Evolutionary conservation across 2,888 invertebrate genomes (phyloP).

Genomic region (Hoplodrina ambigua): DNA sequence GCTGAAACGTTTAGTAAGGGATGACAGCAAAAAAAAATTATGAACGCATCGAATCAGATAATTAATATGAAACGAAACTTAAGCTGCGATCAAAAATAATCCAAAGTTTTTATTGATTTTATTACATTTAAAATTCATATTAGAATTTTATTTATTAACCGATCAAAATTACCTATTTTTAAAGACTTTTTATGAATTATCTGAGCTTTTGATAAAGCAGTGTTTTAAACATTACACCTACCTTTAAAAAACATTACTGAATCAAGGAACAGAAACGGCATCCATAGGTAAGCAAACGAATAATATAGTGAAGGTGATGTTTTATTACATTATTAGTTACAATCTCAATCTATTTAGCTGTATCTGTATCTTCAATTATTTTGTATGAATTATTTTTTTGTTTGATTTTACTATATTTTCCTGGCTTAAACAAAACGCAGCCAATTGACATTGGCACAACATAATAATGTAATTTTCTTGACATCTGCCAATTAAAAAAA

Average conservation of each 20-base stretch:
- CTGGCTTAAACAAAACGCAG: constrained; percentile 42
- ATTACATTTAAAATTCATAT: neutral
- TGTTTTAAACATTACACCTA: too few species aligned
- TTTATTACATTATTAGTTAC: too few species aligned
- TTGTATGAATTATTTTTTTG: too few species aligned
- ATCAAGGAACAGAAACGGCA: too few species aligned
- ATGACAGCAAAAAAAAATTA: constrained; percentile 72
- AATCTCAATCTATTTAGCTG: too few species aligned
- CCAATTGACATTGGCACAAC: neutral
- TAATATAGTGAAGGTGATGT: too few species aligned
- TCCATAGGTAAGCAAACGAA: too few species aligned
- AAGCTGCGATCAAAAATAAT: constrained; percentile 21
- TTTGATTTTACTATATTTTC: neutral
- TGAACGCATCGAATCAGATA: constrained; percentile 38
- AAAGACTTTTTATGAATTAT: neutral
- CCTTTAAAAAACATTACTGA: too few species aligned
- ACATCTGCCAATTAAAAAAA: neutral
- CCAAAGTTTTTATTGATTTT: neutral
- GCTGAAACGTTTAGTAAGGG: constrained; percentile 75
- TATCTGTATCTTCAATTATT: neutral
- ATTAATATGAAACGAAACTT: constrained; percentile 11
- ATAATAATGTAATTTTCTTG: neutral
- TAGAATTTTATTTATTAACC: too few species aligned
- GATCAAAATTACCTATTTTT: too few species aligned
- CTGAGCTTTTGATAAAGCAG: neutral